A percentile compares a stretch with the other conserved stretches of the same genome.
Evolutionary conservation across 2,797 vertebrate species (phyloP).

Genomic region (Diceros bicornis): DNA sequence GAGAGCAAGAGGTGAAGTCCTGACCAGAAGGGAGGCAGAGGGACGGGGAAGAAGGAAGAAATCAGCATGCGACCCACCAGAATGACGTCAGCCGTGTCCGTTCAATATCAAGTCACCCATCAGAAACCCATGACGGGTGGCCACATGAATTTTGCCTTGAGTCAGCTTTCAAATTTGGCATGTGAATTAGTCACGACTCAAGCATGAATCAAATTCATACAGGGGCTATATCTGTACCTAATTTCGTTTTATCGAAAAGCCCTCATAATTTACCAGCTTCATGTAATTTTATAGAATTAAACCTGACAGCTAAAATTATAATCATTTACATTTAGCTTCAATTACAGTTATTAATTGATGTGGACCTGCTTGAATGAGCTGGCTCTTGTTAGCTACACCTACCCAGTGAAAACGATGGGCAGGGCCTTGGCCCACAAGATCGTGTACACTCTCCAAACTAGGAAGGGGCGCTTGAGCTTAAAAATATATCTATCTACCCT

Average conservation of each 20-base stretch:
- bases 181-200: neutral
- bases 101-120: neutral
- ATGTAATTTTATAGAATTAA: neutral
- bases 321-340: neutral
- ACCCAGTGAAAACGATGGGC: neutral
- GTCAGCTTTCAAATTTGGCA: neutral
- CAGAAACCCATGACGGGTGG: neutral
- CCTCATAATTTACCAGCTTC: neutral
- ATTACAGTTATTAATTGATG: neutral
- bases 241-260: neutral
- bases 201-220: neutral
- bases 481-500: neutral
- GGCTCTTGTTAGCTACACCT: neutral
- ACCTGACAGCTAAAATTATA: neutral
- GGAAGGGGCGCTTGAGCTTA: neutral
- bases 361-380: neutral
- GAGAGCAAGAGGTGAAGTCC: neutral
- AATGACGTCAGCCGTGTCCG: rapidly evolving
- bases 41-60: neutral
- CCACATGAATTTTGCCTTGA: neutral
- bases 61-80: neutral
- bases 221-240: neutral
- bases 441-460: neutral
- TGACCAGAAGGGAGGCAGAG: neutral
- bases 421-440: neutral